phyloP scores from a whole-genome alignment of 92 coral and sea anemone species.

The Pocillopora meandrina region DNA sequence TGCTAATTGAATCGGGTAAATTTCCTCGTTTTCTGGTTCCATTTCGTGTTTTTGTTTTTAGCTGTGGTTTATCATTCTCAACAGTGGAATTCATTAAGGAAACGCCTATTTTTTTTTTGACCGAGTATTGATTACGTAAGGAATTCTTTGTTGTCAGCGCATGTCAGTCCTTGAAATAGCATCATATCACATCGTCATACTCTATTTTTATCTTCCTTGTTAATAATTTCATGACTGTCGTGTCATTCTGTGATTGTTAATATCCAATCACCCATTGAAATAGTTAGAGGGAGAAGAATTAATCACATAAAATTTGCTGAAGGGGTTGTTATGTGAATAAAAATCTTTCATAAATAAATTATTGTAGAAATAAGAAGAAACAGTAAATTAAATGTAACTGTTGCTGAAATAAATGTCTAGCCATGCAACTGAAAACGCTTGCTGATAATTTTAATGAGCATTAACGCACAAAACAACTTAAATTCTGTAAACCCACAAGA shows the following conservation, averaged over 20 bases:
- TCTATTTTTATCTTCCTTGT: neutral
- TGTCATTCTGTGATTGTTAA: neutral
- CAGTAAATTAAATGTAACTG: neutral
- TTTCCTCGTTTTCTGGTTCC: neutral
- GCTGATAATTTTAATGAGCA: neutral
- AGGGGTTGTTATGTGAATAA: too few species aligned
- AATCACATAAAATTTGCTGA: too few species aligned
- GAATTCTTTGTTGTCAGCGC: neutral
- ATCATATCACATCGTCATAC: neutral
- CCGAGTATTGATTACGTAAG: neutral
- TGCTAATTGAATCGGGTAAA: neutral
- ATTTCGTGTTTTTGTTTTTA: neutral
- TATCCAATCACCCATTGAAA: neutral
- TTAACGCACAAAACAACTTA: neutral
- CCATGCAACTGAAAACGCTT: neutral
- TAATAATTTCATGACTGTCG: neutral
- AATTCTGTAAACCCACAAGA: neutral
- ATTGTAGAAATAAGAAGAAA: neutral
- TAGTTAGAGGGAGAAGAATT: neutral
- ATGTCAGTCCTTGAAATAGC: neutral
- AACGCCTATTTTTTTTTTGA: too few species aligned
- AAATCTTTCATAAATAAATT: too few species aligned
- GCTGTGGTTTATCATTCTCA: too few species aligned
- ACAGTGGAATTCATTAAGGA: too few species aligned
- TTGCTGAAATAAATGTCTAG: neutral